Evolutionary conservation across 2,888 invertebrate genomes (phyloP).

Genomic region (Lasioglossum vierecki): DNA sequence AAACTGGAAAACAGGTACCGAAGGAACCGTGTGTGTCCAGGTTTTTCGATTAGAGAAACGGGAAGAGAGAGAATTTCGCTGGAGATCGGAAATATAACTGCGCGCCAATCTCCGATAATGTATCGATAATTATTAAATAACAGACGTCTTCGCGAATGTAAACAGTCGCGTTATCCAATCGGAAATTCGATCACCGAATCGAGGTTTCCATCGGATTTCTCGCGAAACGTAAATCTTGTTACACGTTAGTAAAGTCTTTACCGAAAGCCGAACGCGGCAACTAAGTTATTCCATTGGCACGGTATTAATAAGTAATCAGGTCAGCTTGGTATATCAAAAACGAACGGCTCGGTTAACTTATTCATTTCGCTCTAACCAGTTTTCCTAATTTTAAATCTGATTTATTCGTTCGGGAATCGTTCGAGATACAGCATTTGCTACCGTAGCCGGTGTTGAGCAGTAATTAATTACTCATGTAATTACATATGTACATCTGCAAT

Average conservation of each 20-base stretch:
- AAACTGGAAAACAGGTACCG: background rate
- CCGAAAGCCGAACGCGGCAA: background rate
- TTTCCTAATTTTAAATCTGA: too few species aligned
- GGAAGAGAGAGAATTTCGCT: background rate
- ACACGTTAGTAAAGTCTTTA: background rate
- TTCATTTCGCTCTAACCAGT: background rate
- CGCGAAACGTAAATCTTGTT: background rate
- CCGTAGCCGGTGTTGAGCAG: too few species aligned
- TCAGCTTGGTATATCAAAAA: background rate
- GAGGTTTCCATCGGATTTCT: background rate
- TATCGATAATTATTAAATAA: background rate
- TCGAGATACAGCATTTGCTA: too few species aligned
- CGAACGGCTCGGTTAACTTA: background rate
- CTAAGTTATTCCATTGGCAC: background rate
- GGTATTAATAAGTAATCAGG: background rate
- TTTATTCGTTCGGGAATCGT: too few species aligned
- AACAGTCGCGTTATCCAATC: background rate
- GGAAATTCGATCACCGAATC: background rate
- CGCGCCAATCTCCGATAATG: background rate
- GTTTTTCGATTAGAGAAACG: background rate
- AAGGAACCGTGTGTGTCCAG: background rate
- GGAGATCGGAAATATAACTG: background rate
- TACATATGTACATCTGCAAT: too few species aligned
- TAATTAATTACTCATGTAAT: too few species aligned
- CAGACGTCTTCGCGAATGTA: background rate